These are phyloP conservation scores for Xestia ashworthii DNA, from an alignment of 2,888 invertebrate species.

Conservation along the genomic window DNA sequence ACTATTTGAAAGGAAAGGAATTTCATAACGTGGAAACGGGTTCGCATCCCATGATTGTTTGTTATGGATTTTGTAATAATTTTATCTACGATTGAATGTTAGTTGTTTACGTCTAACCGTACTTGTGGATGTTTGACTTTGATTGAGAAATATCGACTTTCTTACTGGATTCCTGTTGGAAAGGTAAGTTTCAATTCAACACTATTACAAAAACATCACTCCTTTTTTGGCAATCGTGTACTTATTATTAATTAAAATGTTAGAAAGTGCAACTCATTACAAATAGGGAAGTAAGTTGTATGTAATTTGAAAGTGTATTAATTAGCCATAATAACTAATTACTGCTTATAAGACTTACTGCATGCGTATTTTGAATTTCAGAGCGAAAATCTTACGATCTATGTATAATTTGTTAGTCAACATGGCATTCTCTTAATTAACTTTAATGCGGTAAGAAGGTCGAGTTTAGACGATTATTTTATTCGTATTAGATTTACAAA, in stretches of 20 bases:
- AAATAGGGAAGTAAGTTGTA: constrained; percentile 47
- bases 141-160: constrained; percentile 53
- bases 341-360: constrained; percentile 17
- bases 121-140: constrained; percentile 39
- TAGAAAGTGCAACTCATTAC: constrained; percentile 62
- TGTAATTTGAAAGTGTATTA: constrained; percentile 57
- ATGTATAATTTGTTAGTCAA: constrained; percentile 19
- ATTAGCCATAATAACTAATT: constrained; percentile 49
- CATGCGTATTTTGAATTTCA: constrained; percentile 25
- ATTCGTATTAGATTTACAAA: neutral
- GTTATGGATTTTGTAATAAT: constrained; percentile 77
- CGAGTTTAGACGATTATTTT: constrained; percentile 12
- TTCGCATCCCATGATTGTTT: constrained; percentile 69
- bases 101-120: constrained; percentile 52
- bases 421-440: constrained; percentile 25
- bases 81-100: constrained; percentile 68
- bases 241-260: constrained; percentile 32
- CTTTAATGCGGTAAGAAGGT: neutral
- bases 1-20: constrained; percentile 65
- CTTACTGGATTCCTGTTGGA: constrained; percentile 75
- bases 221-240: too few species aligned
- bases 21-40: constrained; percentile 74
- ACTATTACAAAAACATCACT: constrained; percentile 8
- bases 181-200: constrained; percentile 73
- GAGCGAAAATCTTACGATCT: neutral